Percentiles rank a stretch among this genome's conserved stretches.
These are phyloP conservation scores for Apodemia zela DNA, from an alignment of 2,888 invertebrate genomes.

Conservation along the genomic window DNA sequence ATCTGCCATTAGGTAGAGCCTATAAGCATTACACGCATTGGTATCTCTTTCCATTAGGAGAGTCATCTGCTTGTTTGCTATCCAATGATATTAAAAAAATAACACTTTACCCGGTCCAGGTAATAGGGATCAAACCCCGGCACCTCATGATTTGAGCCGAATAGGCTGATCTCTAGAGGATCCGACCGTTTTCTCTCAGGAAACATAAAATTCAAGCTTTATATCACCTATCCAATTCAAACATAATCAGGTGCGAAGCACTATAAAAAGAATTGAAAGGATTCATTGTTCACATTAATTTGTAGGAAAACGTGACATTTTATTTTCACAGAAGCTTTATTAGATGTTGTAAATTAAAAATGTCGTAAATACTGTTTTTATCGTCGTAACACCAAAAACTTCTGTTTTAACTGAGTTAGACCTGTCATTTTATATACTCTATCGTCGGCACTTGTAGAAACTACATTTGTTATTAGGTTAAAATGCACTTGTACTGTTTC, in stretches of 20 bases:
- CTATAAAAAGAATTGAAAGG: conserved; percentile 10
- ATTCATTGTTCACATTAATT: conserved; percentile 6
- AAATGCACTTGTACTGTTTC: too few species aligned
- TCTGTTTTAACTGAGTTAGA: not conserved
- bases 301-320: conserved; percentile 5
- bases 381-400: not conserved
- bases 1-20: too few species aligned
- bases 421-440: not conserved
- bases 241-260: not conserved
- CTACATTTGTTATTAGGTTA: too few species aligned
- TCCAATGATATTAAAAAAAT: too few species aligned
- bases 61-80: too few species aligned
- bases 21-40: too few species aligned
- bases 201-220: not conserved
- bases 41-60: too few species aligned
- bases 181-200: not conserved
- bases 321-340: conserved; percentile 8
- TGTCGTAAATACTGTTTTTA: conserved; percentile 5
- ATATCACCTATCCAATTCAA: not conserved
- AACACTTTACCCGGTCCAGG: too few species aligned
- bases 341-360: conserved; percentile 8
- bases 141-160: too few species aligned
- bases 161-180: too few species aligned
- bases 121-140: too few species aligned
- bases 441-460: too few species aligned